phyloP scores from a whole-genome alignment of 2,113 vertebrate genomes.

The Arenaria interpres region DNA sequence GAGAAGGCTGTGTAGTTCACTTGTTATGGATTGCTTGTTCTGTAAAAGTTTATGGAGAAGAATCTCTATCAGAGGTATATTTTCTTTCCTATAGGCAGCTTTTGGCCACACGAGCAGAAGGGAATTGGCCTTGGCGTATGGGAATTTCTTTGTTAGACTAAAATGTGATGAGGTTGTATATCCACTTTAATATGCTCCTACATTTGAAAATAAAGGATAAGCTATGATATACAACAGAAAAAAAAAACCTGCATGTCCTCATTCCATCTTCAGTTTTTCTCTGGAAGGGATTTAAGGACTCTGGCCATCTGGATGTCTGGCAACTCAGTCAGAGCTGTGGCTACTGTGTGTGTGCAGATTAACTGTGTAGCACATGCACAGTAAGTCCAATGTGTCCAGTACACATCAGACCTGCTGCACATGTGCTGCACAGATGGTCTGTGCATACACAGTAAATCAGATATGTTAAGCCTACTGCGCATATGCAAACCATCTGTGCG shows the following conservation, averaged over 20 bases:
- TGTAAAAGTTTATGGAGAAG: conserved; percentile 3
- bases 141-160: background rate
- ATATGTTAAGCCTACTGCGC: conserved; percentile 61
- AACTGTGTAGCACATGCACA: conserved; percentile 72
- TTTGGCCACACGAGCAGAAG: background rate
- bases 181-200: background rate
- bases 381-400: conserved; percentile 72
- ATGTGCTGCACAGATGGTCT: conserved; percentile 71
- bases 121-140: background rate
- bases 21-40: background rate
- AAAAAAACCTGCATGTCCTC: background rate
- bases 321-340: conserved; percentile 71
- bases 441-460: conserved; percentile 63
- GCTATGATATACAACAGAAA: background rate
- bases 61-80: background rate
- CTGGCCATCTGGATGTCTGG: conserved; percentile 71
- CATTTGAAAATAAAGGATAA: conserved; percentile 19
- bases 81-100: background rate
- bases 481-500: conserved; percentile 71
- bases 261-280: conserved; percentile 39
- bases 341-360: conserved; percentile 69
- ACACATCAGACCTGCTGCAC: conserved; percentile 71
- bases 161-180: background rate
- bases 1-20: background rate
- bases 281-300: conserved; percentile 66